Evolutionary conservation across 2,888 invertebrate species (phyloP).

Genomic region (Microplitis deprimator): DNA sequence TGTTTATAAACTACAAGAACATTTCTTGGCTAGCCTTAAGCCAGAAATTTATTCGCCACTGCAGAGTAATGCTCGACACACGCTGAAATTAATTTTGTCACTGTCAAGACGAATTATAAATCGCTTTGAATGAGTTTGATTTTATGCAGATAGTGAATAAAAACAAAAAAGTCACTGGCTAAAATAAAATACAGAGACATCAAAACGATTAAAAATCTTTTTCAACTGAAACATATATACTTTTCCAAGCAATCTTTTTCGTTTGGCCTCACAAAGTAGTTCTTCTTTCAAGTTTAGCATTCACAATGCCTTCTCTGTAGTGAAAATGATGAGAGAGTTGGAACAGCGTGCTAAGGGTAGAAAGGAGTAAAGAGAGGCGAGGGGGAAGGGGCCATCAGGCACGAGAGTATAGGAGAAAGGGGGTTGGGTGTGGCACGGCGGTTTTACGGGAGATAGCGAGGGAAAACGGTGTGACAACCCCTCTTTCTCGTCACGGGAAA

Average conservation of each 20-base stretch:
- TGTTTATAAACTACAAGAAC: background rate
- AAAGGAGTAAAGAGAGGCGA: slow-evolving; percentile 24
- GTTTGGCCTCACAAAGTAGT: background rate
- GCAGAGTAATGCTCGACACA: background rate
- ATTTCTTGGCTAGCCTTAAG: background rate
- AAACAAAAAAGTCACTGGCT: too few species aligned
- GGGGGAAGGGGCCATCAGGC: slow-evolving; percentile 51
- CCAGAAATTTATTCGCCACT: background rate
- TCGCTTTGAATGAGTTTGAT: too few species aligned
- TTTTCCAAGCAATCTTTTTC: background rate
- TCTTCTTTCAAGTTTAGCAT: too few species aligned
- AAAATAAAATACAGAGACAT: too few species aligned
- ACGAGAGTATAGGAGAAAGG: slow-evolving; percentile 28
- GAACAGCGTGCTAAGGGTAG: background rate
- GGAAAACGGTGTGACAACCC: slow-evolving; percentile 64
- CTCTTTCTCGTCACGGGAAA: slow-evolving; percentile 70
- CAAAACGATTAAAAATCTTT: too few species aligned
- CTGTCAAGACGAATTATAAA: background rate
- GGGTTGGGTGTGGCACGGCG: slow-evolving; percentile 41
- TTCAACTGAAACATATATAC: too few species aligned
- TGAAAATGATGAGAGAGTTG: background rate
- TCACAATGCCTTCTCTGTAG: background rate
- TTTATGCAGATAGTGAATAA: too few species aligned
- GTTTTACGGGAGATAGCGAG: slow-evolving; percentile 45
- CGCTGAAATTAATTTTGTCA: slow-evolving; percentile 57